Evolutionary conservation across 2,113 vertebrate genomes (phyloP).

Genomic region (Chelonoidis abingdonii): DNA sequence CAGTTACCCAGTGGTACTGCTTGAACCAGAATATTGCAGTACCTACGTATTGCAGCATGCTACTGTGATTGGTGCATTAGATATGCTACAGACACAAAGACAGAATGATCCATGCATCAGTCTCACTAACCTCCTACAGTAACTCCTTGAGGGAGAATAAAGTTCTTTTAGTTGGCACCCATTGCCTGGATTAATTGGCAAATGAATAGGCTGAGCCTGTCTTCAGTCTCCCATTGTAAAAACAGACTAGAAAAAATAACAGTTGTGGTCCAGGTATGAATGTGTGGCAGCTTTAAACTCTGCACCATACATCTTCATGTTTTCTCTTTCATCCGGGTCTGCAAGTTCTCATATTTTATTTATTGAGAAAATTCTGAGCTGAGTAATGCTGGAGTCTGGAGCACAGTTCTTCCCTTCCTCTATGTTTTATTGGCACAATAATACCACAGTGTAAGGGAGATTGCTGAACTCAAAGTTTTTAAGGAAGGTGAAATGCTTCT

Average conservation of each 20-base stretch:
- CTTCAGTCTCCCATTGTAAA: neutral
- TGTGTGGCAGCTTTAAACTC: neutral
- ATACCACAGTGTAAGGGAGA: neutral
- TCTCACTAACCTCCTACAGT: neutral
- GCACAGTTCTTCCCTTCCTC: neutral
- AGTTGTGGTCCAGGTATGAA: neutral
- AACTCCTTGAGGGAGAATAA: neutral
- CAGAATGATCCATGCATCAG: neutral
- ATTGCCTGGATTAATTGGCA: neutral
- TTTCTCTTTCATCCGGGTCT: neutral
- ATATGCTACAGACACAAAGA: neutral
- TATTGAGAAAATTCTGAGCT: neutral
- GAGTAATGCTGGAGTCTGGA: slow-evolving; percentile 1
- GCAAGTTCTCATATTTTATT: neutral
- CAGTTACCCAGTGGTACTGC: neutral
- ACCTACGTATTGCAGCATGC: neutral
- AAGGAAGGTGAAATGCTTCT: neutral
- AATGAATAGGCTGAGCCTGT: neutral
- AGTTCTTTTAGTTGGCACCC: neutral
- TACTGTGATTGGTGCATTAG: neutral
- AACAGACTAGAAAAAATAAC: neutral
- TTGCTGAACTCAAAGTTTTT: neutral
- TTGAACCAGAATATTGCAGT: neutral
- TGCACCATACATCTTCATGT: neutral
- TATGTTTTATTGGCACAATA: slow-evolving; percentile 2